phyloP scores from a whole-genome alignment of 2,888 invertebrate genomes.

The Stomorhina lunata region DNA sequence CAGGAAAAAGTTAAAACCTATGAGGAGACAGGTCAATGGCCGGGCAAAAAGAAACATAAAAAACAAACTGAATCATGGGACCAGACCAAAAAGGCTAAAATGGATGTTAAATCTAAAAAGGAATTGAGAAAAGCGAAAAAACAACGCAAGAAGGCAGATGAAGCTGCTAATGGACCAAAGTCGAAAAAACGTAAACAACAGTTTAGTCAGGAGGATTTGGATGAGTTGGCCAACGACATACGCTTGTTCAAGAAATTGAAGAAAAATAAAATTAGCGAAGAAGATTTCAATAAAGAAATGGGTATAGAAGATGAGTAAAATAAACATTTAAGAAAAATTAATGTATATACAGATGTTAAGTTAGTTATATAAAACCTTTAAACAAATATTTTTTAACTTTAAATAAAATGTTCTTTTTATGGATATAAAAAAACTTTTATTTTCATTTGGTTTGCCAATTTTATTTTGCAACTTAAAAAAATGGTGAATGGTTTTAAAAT shows the following conservation, averaged over 20 bases:
- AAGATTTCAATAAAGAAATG: slow-evolving; percentile 85
- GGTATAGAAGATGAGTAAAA: slow-evolving; percentile 76
- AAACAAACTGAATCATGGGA: slow-evolving; percentile 87
- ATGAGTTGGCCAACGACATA: slow-evolving; percentile 89
- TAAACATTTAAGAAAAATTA: not conserved
- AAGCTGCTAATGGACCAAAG: slow-evolving; percentile 73
- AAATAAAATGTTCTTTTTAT: too few relatives aligned
- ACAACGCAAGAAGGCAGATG: slow-evolving; percentile 77
- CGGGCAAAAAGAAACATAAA: slow-evolving; percentile 82
- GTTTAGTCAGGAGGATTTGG: slow-evolving; percentile 86
- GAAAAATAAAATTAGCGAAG: slow-evolving; percentile 87
- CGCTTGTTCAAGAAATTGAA: slow-evolving; percentile 92
- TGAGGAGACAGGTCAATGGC: slow-evolving; percentile 88
- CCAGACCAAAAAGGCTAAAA: slow-evolving; percentile 84
- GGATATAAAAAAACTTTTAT: not conserved
- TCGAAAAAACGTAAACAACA: slow-evolving; percentile 81
- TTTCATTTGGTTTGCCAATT: not conserved
- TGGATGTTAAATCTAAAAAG: slow-evolving; percentile 82
- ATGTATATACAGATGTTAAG: not conserved
- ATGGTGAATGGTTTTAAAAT: not conserved
- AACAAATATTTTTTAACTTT: too few relatives aligned
- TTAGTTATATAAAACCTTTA: too few relatives aligned
- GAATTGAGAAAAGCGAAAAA: slow-evolving; percentile 80
- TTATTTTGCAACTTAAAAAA: not conserved
- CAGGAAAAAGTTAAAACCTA: slow-evolving; percentile 86